Percentiles rank a stretch among this genome's conserved stretches.
These are phyloP conservation scores for Synanthedon vespiformis DNA, from an alignment of 2,888 invertebrate species.

Conservation along the genomic window DNA sequence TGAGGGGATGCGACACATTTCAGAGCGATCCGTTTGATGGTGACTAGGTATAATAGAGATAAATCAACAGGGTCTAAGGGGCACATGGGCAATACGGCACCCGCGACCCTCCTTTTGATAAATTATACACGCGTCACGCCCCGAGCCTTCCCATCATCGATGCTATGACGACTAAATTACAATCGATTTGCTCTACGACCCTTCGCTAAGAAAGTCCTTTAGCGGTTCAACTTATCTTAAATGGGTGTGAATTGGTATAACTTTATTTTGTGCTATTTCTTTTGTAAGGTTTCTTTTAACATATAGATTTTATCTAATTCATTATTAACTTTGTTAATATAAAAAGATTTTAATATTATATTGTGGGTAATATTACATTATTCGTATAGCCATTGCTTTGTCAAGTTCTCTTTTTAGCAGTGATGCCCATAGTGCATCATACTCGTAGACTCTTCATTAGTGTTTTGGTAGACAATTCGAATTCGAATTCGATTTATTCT, in stretches of 20 bases:
- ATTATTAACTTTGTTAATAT: too few relatives aligned
- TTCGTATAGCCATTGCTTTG: too few relatives aligned
- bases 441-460: too few relatives aligned
- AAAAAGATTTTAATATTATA: too few relatives aligned
- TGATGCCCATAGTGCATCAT: too few relatives aligned
- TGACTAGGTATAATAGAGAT: background rate
- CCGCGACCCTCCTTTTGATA: constrained; percentile 23
- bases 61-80: background rate
- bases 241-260: constrained; percentile 1
- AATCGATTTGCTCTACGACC: constrained; percentile 14
- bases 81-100: background rate
- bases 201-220: background rate
- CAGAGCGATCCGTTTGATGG: background rate
- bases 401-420: too few relatives aligned
- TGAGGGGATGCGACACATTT: background rate
- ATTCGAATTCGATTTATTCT: too few relatives aligned
- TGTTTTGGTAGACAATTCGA: too few relatives aligned
- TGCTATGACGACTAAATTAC: constrained; percentile 22
- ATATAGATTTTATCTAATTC: constrained; percentile 8
- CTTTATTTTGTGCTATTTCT: constrained; percentile 3
- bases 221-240: background rate
- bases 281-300: constrained; percentile 1
- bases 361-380: too few relatives aligned
- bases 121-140: constrained; percentile 24
- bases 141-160: constrained; percentile 17